phyloP scores from a whole-genome alignment of 2,797 vertebrate genomes.

The Pygocentrus nattereri region DNA sequence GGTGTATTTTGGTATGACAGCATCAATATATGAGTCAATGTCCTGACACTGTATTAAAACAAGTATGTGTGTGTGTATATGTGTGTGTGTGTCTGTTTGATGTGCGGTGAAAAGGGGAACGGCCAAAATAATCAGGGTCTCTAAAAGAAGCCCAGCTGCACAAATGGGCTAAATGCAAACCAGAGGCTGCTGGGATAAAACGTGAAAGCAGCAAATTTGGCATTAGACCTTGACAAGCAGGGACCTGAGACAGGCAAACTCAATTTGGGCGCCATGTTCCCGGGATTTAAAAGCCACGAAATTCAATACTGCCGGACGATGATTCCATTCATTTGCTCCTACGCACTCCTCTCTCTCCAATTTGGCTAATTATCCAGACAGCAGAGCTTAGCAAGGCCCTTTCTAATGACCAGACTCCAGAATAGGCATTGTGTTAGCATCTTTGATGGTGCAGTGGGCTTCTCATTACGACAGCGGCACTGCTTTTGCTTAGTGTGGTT shows the following conservation, averaged over 20 bases:
- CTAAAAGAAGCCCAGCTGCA: constrained; percentile 43
- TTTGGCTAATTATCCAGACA: constrained; percentile 58
- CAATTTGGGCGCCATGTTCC: constrained; percentile 78
- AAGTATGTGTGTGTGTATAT: constrained; percentile 19
- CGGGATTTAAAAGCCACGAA: constrained; percentile 79
- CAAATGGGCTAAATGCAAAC: constrained; percentile 67
- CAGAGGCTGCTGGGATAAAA: constrained; percentile 62
- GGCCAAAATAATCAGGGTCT: constrained; percentile 48
- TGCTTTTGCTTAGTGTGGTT: constrained; percentile 13
- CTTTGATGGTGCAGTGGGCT: constrained; percentile 28
- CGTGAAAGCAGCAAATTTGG: constrained; percentile 68
- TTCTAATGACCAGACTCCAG: constrained; percentile 45
- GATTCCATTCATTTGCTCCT: constrained; percentile 78
- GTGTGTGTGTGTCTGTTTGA: constrained; percentile 17
- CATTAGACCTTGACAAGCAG: constrained; percentile 76
- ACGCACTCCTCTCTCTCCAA: constrained; percentile 58
- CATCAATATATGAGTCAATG: background rate
- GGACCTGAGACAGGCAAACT: constrained; percentile 79
- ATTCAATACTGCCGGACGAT: constrained; percentile 78
- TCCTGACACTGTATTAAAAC: background rate
- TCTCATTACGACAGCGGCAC: constrained; percentile 25
- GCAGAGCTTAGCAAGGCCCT: constrained; percentile 49
- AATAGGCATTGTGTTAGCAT: constrained; percentile 47
- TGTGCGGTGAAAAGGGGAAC: constrained; percentile 1
- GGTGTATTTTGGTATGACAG: background rate